A percentile compares a stretch with the other conserved stretches of the same genome.
phyloP scores from a whole-genome alignment of 2,113 vertebrate species.

The Oncorhynchus keta region DNA sequence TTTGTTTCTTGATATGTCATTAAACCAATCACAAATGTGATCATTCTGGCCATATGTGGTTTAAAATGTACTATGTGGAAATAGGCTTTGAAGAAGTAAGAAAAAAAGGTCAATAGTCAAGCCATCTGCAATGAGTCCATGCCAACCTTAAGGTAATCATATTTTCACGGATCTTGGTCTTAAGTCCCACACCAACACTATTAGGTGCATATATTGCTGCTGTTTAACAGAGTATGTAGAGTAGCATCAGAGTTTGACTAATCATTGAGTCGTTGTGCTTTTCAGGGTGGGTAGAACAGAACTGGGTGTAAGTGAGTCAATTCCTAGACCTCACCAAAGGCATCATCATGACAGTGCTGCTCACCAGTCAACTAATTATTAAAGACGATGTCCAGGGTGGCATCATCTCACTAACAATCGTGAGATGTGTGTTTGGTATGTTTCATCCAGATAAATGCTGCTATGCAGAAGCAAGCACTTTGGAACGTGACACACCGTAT shows the following conservation, averaged over 20 bases:
- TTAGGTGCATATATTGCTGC: too few species aligned
- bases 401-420: constrained; percentile 1
- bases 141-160: too few species aligned
- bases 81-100: too few species aligned
- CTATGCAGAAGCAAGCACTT: not conserved
- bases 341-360: constrained; percentile 26
- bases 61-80: not conserved
- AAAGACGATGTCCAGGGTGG: constrained; percentile 26
- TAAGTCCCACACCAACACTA: too few species aligned
- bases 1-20: constrained; percentile 66
- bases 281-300: constrained; percentile 18
- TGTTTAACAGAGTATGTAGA: too few species aligned
- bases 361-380: constrained; percentile 43
- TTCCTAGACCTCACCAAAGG: constrained; percentile 27
- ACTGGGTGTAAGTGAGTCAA: not conserved
- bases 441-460: constrained; percentile 5
- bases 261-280: constrained; percentile 7
- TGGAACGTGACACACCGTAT: not conserved
- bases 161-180: too few species aligned
- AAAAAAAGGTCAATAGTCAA: too few species aligned
- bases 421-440: not conserved
- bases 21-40: constrained; percentile 60
- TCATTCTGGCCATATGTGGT: not conserved
- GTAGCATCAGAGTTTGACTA: too few species aligned
- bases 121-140: too few species aligned